These are phyloP conservation scores for Bos taurus DNA, from an alignment of 2,113 vertebrate species.

Conservation along the genomic window DNA sequence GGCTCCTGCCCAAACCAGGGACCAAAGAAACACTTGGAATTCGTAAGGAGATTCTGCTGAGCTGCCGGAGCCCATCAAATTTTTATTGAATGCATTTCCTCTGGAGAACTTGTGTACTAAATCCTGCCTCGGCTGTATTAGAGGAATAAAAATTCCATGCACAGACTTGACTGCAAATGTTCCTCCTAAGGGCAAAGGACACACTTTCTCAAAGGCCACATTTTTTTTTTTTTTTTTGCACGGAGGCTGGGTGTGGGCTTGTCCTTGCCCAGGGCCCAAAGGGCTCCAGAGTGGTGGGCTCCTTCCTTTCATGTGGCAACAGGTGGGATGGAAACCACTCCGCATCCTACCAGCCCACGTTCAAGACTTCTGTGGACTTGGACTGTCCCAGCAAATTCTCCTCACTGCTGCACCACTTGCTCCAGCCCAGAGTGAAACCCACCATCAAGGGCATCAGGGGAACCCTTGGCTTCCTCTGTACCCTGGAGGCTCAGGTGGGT, in stretches of 20 bases:
- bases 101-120: constrained; percentile 80
- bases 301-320: background rate
- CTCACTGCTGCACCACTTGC: accelerated
- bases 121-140: constrained; percentile 75
- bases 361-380: background rate
- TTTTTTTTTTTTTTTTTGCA: background rate
- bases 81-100: constrained; percentile 84
- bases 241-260: background rate
- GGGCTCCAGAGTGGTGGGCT: background rate
- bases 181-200: constrained; percentile 56
- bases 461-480: background rate
- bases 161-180: constrained; percentile 67
- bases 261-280: background rate
- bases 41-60: constrained; percentile 80
- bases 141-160: constrained; percentile 76
- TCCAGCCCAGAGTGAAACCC: background rate
- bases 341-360: background rate
- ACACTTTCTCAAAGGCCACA: constrained; percentile 35
- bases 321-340: background rate
- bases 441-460: accelerated
- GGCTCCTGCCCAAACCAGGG: constrained; percentile 68
- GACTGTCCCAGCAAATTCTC: background rate
- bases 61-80: constrained; percentile 81
- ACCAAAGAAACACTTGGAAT: constrained; percentile 77
- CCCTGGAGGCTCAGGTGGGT: background rate